Evolutionary conservation across 2,113 vertebrate species (phyloP).

Genomic region (Hippocampus mohnikei): DNA sequence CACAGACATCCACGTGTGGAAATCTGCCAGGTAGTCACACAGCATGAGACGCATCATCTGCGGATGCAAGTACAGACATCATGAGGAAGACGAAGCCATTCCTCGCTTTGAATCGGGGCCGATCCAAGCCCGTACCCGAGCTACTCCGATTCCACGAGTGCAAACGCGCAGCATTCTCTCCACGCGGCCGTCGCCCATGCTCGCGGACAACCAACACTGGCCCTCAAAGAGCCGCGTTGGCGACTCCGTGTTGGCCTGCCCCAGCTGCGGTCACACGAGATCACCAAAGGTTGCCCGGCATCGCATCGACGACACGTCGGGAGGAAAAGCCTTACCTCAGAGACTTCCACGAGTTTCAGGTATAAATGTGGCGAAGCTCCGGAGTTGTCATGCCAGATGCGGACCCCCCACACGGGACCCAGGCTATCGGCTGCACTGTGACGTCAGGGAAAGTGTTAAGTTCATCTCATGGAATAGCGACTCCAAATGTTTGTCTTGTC

Average conservation of each 20-base stretch:
- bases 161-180: conserved; percentile 66
- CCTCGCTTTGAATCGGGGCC: neutral
- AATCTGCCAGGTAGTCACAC: conserved; percentile 70
- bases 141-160: conserved; percentile 53
- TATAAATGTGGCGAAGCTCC: conserved; percentile 75
- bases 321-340: conserved; percentile 40
- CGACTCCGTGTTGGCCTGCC: conserved; percentile 29
- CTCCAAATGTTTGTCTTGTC: neutral
- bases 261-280: conserved; percentile 30
- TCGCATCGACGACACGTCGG: neutral
- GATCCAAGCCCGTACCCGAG: conserved; percentile 57
- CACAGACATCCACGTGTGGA: conserved; percentile 74
- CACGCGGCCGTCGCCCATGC: conserved; percentile 68
- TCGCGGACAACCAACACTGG: conserved; percentile 77
- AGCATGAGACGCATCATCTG: conserved; percentile 73
- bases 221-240: conserved; percentile 70
- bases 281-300: neutral
- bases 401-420: conserved; percentile 72
- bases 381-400: conserved; percentile 78
- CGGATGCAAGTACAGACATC: neutral
- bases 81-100: neutral
- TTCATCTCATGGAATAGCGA: neutral
- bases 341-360: conserved; percentile 72
- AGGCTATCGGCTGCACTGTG: conserved; percentile 69
- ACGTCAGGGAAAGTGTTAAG: neutral